Conservation (phyloP, 2,888 invertebrate genomes). For the Cephalotes varians region DNA sequence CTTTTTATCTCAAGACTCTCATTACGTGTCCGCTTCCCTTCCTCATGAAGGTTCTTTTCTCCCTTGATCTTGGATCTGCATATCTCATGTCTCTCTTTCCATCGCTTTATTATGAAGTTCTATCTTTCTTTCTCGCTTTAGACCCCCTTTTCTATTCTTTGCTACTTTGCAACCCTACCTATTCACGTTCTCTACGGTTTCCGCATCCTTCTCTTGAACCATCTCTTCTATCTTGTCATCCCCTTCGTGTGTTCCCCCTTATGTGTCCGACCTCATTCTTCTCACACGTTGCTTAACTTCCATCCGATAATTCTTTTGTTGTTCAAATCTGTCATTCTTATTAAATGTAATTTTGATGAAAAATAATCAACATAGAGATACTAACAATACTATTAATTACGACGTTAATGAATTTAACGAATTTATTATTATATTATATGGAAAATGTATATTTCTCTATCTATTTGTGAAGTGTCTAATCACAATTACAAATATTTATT, state of each 20-base stretch:
- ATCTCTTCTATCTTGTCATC: slow-evolving; percentile 21
- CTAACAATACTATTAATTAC: neutral
- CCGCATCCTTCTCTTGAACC: neutral
- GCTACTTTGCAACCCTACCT: slow-evolving; percentile 29
- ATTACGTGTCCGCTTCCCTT: neutral
- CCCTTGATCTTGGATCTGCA: slow-evolving; percentile 12
- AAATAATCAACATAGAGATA: neutral
- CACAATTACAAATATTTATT: neutral
- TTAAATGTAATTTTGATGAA: neutral
- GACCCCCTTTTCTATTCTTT: neutral
- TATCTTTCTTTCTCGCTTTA: slow-evolving; percentile 23
- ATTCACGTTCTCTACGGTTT: neutral
- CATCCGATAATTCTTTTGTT: neutral
- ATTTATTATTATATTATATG: neutral
- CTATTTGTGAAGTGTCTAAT: neutral
- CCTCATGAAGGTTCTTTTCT: neutral
- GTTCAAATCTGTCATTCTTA: neutral
- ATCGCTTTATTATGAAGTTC: slow-evolving; percentile 10
- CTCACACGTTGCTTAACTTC: slow-evolving; percentile 1
- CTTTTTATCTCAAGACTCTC: slow-evolving; percentile 7
- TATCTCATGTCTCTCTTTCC: slow-evolving; percentile 10
- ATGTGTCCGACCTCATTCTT: slow-evolving; percentile 12
- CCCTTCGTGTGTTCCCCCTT: neutral
- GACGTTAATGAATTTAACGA: neutral
- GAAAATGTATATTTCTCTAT: neutral